These are phyloP conservation scores for Pempheris klunzingeri DNA, from an alignment of 2,797 vertebrate genomes.

Conservation along the genomic window DNA sequence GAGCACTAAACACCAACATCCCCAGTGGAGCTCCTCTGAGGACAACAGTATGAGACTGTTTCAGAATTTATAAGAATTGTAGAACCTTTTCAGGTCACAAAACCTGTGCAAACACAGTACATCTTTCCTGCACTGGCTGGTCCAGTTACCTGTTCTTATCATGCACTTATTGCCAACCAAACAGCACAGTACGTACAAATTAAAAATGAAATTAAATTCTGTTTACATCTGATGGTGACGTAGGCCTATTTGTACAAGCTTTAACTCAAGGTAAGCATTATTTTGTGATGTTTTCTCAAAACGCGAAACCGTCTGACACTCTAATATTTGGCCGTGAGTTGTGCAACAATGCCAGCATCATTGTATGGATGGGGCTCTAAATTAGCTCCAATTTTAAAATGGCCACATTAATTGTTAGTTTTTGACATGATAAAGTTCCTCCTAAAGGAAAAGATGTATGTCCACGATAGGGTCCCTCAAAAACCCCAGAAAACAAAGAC, in stretches of 20 bases:
- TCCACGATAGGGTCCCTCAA: background rate
- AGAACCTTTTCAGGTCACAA: background rate
- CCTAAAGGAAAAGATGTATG: background rate
- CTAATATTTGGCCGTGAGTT: background rate
- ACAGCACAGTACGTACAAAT: background rate
- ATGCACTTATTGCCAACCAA: background rate
- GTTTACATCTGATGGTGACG: background rate
- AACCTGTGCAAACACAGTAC: background rate
- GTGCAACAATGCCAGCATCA: background rate
- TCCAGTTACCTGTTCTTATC: conserved; percentile 8
- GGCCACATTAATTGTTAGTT: background rate
- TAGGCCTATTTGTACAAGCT: background rate
- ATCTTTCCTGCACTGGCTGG: background rate
- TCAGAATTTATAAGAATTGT: conserved; percentile 5
- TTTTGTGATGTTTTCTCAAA: background rate
- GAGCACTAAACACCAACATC: conserved; percentile 18
- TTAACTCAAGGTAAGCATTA: background rate
- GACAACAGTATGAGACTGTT: conserved; percentile 8
- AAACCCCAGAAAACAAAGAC: conserved; percentile 1
- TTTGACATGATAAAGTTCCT: background rate
- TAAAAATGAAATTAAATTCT: too few species aligned
- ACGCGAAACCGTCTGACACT: background rate
- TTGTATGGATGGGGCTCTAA: background rate
- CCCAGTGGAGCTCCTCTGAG: background rate
- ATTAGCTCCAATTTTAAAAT: background rate